Percentiles rank a stretch among this genome's conserved stretches.
Evolutionary conservation across 2,113 vertebrate genomes (phyloP).

Genomic region (Geococcyx californianus): DNA sequence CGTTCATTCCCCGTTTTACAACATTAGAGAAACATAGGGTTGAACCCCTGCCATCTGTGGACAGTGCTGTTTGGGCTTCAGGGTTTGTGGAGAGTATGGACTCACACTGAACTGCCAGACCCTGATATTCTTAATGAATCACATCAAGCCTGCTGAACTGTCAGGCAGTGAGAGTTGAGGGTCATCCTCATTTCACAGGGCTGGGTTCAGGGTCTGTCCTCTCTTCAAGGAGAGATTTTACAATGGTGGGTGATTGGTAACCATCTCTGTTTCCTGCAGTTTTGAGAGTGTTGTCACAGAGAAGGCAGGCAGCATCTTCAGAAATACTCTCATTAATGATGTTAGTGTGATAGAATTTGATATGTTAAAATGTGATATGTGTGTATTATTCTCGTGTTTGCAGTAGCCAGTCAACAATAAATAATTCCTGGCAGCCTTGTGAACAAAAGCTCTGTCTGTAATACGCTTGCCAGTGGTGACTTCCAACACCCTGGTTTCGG

Average conservation of each 20-base stretch:
- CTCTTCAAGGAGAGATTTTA: neutral
- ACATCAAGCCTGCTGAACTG: neutral
- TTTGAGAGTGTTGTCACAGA: neutral
- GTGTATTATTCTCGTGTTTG: neutral
- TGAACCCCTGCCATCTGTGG: neutral
- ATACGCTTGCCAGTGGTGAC: neutral
- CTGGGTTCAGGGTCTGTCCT: neutral
- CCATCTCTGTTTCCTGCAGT: neutral
- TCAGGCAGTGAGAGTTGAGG: neutral
- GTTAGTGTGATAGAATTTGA: neutral
- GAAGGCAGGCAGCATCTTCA: neutral
- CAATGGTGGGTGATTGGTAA: neutral
- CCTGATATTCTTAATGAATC: neutral
- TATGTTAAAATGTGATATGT: neutral
- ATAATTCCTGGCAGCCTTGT: constrained; percentile 13
- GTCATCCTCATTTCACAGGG: neutral
- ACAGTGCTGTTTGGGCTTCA: neutral
- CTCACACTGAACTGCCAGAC: neutral
- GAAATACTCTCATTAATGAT: neutral
- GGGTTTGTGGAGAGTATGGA: neutral
- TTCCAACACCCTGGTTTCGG: neutral
- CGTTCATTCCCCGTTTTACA: neutral
- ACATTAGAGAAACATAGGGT: neutral
- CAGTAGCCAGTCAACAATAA: neutral
- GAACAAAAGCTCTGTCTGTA: neutral